Evolutionary conservation across 2,113 vertebrate genomes (phyloP).

Genomic region (Mirounga angustirostris): DNA sequence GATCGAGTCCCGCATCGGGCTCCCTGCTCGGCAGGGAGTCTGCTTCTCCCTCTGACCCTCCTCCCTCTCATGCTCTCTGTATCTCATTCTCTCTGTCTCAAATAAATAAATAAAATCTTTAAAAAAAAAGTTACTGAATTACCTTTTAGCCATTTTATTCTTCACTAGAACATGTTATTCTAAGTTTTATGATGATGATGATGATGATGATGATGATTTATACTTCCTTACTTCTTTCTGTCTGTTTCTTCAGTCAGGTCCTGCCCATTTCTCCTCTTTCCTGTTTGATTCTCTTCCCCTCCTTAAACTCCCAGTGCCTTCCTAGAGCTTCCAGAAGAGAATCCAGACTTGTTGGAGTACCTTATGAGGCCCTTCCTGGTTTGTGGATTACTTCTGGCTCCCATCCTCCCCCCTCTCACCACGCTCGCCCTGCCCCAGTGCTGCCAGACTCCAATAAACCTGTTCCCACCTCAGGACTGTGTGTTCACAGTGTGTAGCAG

Average conservation of each 20-base stretch:
- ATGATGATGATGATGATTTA: not conserved
- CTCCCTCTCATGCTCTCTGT: too few species aligned
- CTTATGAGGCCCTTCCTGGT: not conserved
- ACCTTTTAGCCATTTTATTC: not conserved
- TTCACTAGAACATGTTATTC: not conserved
- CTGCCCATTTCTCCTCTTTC: not conserved
- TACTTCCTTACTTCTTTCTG: not conserved
- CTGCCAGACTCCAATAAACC: rapidly evolving
- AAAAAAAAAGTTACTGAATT: not conserved
- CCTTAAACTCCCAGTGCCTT: not conserved
- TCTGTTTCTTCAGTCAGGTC: not conserved
- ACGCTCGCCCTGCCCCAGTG: too few species aligned
- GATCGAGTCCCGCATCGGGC: too few species aligned
- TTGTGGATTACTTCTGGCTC: not conserved
- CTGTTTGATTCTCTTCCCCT: not conserved
- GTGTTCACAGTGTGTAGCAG: not conserved
- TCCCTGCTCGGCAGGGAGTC: too few species aligned
- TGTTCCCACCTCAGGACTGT: not conserved
- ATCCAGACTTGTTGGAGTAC: not conserved
- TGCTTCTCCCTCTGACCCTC: too few species aligned
- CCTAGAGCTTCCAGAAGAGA: not conserved
- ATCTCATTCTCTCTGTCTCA: too few species aligned
- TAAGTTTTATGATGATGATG: not conserved
- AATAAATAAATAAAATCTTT: too few species aligned
- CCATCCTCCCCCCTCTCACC: rapidly evolving